Percentiles rank a stretch among this genome's conserved stretches.
These are phyloP conservation scores for Microctonus aethiopoides DNA, from an alignment of 2,888 invertebrate genomes.

Conservation along the genomic window DNA sequence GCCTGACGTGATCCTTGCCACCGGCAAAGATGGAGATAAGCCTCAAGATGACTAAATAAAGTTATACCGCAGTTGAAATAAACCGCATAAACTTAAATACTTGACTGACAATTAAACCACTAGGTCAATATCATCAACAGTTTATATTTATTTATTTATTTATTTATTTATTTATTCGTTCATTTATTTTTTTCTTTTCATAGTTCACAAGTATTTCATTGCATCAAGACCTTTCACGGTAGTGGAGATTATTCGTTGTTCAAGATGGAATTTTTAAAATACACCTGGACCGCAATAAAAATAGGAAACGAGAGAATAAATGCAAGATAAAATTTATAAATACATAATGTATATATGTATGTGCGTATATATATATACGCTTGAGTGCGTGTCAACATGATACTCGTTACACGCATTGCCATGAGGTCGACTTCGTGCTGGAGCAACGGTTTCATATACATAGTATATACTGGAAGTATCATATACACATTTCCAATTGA, in stretches of 20 bases:
- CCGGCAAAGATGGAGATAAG: neutral
- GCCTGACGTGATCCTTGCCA: neutral
- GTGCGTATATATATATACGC: neutral
- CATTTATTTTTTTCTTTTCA: neutral
- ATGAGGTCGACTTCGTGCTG: constrained; percentile 30
- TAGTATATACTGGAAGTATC: neutral
- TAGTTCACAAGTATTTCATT: neutral
- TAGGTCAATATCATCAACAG: neutral
- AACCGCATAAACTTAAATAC: neutral
- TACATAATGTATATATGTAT: neutral
- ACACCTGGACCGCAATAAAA: neutral
- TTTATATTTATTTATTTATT: neutral
- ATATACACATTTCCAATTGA: neutral
- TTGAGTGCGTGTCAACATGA: constrained; percentile 34
- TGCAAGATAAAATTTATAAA: neutral
- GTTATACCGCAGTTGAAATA: neutral
- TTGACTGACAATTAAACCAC: neutral
- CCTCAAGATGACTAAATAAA: neutral
- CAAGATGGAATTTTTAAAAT: neutral
- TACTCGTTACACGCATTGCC: constrained; percentile 28
- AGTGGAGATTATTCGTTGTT: neutral
- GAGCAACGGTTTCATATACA: constrained; percentile 28
- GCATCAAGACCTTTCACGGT: neutral
- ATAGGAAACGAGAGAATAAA: neutral
- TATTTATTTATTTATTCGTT: neutral